phyloP scores from a whole-genome alignment of 2,113 vertebrate species.

The Panurus biarmicus region DNA sequence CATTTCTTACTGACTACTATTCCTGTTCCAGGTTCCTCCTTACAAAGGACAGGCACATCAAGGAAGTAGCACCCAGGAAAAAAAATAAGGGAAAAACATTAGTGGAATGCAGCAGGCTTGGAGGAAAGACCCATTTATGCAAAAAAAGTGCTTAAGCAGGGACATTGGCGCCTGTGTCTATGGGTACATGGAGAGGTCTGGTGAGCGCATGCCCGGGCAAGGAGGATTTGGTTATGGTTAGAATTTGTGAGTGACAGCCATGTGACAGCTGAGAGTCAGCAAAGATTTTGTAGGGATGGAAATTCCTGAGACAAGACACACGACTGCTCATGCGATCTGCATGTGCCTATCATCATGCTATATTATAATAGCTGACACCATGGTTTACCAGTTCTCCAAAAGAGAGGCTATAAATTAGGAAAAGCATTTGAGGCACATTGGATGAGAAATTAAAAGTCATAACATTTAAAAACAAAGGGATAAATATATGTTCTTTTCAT shows the following conservation, averaged over 20 bases:
- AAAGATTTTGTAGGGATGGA: slow-evolving; percentile 26
- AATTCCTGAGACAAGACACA: slow-evolving; percentile 28
- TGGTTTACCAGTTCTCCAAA: slow-evolving; percentile 43
- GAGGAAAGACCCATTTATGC: neutral
- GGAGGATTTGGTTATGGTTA: slow-evolving; percentile 47
- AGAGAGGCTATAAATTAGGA: slow-evolving; percentile 42
- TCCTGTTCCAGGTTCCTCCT: neutral
- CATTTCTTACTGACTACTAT: neutral
- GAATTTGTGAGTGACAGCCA: slow-evolving; percentile 57
- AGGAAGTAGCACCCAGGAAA: neutral
- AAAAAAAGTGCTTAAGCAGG: neutral
- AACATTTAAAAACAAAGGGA: neutral
- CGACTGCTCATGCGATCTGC: slow-evolving; percentile 25
- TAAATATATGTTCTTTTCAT: neutral
- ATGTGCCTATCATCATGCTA: slow-evolving; percentile 27
- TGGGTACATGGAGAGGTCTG: neutral
- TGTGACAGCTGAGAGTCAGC: slow-evolving; percentile 55
- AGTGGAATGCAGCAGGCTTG: neutral
- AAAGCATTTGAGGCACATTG: neutral
- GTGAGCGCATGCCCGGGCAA: neutral
- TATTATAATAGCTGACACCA: slow-evolving; percentile 57
- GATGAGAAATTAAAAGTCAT: slow-evolving; percentile 17
- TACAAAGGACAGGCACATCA: neutral
- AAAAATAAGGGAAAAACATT: neutral
- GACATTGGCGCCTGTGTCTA: neutral